Evolutionary conservation across 1,140 invertebrate genomes (phyloP).

Genomic region (Nixonia krombeini): DNA sequence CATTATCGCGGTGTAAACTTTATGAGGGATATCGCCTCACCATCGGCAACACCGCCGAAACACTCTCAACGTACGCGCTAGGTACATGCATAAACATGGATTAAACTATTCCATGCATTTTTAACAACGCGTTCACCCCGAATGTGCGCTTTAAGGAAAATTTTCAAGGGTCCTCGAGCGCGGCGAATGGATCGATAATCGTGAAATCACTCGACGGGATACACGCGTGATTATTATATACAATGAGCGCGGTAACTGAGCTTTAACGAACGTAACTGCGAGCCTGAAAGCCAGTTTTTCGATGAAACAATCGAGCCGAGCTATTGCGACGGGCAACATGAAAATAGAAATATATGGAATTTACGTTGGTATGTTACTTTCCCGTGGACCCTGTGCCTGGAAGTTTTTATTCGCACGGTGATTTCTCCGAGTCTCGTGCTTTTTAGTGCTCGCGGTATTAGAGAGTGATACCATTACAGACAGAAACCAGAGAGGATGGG

Average conservation of each 20-base stretch:
- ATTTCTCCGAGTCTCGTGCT: conserved; percentile 43
- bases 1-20: too few species aligned
- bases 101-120: too few species aligned
- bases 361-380: conserved; percentile 53
- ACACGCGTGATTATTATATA: conserved; percentile 7
- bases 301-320: conserved; percentile 38
- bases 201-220: too few species aligned
- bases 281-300: conserved; percentile 33
- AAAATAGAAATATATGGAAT: conserved; percentile 48
- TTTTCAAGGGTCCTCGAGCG: too few species aligned
- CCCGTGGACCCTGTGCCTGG: conserved; percentile 44
- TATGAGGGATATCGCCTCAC: too few species aligned
- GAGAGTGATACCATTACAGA: conserved; percentile 38
- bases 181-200: too few species aligned
- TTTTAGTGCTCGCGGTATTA: conserved; percentile 40
- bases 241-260: conserved; percentile 14
- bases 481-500: conserved; percentile 44
- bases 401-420: conserved; percentile 53
- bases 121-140: too few species aligned
- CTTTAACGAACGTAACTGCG: conserved; percentile 21
- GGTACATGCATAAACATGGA: too few species aligned
- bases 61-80: too few species aligned
- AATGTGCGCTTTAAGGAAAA: too few species aligned
- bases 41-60: too few species aligned
- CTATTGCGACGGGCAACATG: conserved; percentile 30